These are phyloP conservation scores for Thera britannica DNA, from an alignment of 2,888 invertebrate species.

Conservation along the genomic window DNA sequence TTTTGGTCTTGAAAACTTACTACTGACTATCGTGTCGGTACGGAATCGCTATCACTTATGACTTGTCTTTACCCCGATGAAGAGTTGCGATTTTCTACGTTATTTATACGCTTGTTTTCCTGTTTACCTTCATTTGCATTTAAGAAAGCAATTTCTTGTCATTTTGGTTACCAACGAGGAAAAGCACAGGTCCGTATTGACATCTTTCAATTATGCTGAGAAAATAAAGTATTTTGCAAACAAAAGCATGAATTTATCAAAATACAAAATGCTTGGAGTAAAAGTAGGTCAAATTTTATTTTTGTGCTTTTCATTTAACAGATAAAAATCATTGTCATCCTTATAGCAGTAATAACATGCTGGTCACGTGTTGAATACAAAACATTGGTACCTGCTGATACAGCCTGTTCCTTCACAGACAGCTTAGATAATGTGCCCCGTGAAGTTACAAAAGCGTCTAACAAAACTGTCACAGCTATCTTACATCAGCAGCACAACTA, in stretches of 20 bases:
- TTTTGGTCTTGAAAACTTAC: no score
- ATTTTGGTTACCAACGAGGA: slow-evolving; percentile 46
- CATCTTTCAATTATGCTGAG: slow-evolving; percentile 21
- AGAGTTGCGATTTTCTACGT: slow-evolving; percentile 61
- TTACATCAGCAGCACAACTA: slow-evolving; percentile 17
- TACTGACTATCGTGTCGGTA: neutral
- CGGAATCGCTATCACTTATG: neutral
- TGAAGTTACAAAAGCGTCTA: slow-evolving; percentile 11
- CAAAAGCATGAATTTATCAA: neutral
- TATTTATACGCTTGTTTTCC: slow-evolving; percentile 65
- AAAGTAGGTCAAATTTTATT: neutral
- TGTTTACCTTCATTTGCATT: slow-evolving; percentile 69
- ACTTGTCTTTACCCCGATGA: slow-evolving; percentile 35
- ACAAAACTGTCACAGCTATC: slow-evolving; percentile 23
- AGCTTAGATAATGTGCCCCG: slow-evolving; percentile 1
- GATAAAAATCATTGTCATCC: no score
- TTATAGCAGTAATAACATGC: neutral
- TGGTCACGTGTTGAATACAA: neutral
- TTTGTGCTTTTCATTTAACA: no score
- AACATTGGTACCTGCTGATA: neutral
- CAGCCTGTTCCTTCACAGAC: neutral
- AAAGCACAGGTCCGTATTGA: slow-evolving; percentile 35
- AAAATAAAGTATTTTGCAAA: slow-evolving; percentile 5
- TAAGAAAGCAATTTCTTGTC: slow-evolving; percentile 64
- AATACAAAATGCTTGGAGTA: neutral